These are phyloP conservation scores for Helicolenus hilgendorfi DNA, from an alignment of 2,797 vertebrate species.

Conservation along the genomic window DNA sequence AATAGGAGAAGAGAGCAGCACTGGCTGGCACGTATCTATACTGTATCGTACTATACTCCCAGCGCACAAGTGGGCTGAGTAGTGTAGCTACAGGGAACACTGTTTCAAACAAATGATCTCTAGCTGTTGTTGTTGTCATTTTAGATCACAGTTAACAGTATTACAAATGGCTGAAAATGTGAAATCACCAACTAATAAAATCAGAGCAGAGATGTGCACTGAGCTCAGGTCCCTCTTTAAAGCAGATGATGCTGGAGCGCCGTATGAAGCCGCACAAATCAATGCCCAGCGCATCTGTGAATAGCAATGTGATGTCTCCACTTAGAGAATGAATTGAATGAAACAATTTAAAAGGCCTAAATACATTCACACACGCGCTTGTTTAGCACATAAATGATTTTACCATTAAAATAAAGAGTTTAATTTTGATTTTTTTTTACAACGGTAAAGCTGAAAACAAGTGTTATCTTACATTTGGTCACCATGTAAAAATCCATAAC, in stretches of 20 bases:
- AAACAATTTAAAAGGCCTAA: background rate
- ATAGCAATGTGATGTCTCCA: background rate
- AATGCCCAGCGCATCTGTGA: background rate
- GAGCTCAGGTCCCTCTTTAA: background rate
- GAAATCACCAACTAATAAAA: background rate
- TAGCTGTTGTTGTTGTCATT: background rate
- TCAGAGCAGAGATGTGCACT: background rate
- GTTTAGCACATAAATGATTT: background rate
- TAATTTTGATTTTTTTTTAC: background rate
- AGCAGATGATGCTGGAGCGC: background rate
- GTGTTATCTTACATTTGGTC: background rate
- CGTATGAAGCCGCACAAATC: background rate
- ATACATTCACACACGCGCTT: background rate
- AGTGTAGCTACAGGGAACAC: background rate
- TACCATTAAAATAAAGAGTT: background rate
- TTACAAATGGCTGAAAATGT: conserved; percentile 6
- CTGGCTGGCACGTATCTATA: background rate
- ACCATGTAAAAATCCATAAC: background rate
- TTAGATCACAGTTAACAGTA: background rate
- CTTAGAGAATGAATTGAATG: background rate
- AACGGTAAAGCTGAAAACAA: background rate
- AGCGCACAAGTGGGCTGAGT: background rate
- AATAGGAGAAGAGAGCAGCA: background rate
- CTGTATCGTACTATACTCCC: background rate
- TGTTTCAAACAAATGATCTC: background rate